A percentile compares a stretch with the other conserved stretches of the same genome.
Conservation (phyloP, 2,888 invertebrate species). For the Lamproptera curius region DNA sequence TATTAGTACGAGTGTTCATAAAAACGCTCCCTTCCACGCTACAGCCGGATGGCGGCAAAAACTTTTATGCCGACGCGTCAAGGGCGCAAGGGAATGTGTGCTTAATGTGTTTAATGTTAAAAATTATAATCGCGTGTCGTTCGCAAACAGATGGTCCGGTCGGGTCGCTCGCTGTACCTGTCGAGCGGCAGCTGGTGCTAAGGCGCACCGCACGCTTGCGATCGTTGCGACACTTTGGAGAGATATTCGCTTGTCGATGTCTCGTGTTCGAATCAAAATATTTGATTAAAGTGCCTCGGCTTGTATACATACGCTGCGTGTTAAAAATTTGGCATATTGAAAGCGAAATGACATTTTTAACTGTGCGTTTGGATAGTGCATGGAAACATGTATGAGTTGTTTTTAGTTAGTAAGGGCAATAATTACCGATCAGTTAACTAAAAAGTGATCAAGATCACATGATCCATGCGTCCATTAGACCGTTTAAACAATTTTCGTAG, state of each 20-base stretch:
- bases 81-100: slow-evolving; percentile 16
- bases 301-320: slow-evolving; percentile 6
- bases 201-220: slow-evolving; percentile 31
- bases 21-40: slow-evolving; percentile 38
- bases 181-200: slow-evolving; percentile 47
- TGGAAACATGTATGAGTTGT: too few species aligned
- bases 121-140: slow-evolving; percentile 19
- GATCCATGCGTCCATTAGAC: too few species aligned
- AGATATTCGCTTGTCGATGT: background rate
- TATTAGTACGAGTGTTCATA: slow-evolving; percentile 68
- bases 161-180: slow-evolving; percentile 27
- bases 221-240: slow-evolving; percentile 4
- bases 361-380: too few species aligned
- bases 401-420: too few species aligned
- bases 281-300: slow-evolving; percentile 12
- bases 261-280: background rate
- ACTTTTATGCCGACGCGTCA: slow-evolving; percentile 32
- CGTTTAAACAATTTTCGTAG: too few species aligned
- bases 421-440: too few species aligned
- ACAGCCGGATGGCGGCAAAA: slow-evolving; percentile 37
- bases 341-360: background rate
- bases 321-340: slow-evolving; percentile 3
- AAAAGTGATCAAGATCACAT: too few species aligned
- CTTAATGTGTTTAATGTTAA: slow-evolving; percentile 19
- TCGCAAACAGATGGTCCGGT: slow-evolving; percentile 18